These are phyloP conservation scores for Archivesica marissinica DNA, from an alignment of 1,140 invertebrate genomes.

Conservation along the genomic window DNA sequence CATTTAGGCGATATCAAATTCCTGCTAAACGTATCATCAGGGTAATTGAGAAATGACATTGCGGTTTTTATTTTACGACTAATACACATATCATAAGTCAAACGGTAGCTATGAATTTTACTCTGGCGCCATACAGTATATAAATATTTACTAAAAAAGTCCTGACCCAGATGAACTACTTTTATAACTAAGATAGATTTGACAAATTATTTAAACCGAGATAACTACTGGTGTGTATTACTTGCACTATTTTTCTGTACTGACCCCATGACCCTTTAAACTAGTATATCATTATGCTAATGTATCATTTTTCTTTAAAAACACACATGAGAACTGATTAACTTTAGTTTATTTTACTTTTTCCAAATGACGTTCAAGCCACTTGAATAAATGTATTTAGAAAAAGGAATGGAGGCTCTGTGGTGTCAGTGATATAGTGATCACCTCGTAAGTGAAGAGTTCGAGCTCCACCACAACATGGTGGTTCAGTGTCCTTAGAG, in stretches of 20 bases:
- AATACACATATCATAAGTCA: conserved; percentile 14
- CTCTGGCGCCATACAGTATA: conserved; percentile 3
- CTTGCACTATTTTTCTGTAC: background rate
- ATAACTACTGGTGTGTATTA: conserved; percentile 3
- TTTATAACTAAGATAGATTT: conserved; percentile 15
- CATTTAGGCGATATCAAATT: background rate
- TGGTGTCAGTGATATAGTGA: no score
- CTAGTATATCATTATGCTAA: no score
- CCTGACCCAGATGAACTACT: background rate
- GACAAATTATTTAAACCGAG: conserved; percentile 20
- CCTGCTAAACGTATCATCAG: background rate
- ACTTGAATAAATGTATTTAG: no score
- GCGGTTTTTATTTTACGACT: conserved; percentile 11
- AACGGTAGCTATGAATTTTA: background rate
- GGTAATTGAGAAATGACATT: conserved; percentile 34
- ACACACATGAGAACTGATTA: no score
- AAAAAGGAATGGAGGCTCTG: no score
- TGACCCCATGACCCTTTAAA: background rate
- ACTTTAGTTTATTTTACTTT: no score
- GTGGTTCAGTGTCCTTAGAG: no score
- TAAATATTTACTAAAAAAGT: background rate
- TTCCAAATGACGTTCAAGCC: no score
- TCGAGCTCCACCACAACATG: no score
- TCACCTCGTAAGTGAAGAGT: no score
- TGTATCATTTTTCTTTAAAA: no score